Percentiles rank a stretch among this genome's conserved stretches.
These are phyloP conservation scores for Podarcis cretensis DNA, from an alignment of 2,113 vertebrate species.

Conservation along the genomic window DNA sequence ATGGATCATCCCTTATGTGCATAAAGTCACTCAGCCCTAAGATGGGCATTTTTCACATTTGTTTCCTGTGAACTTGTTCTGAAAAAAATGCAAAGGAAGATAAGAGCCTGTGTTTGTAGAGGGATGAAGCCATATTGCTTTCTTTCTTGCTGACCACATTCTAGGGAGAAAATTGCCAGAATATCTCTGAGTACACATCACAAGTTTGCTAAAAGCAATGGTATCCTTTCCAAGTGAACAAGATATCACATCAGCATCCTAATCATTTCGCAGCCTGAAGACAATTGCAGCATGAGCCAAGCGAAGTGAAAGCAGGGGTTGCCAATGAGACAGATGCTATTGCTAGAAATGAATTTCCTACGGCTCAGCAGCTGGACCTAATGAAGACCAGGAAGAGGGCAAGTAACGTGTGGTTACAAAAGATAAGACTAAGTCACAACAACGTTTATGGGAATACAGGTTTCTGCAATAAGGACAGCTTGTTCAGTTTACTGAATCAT, in stretches of 20 bases:
- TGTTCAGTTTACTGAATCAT: background rate
- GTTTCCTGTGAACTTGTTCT: background rate
- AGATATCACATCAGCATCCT: constrained; percentile 71
- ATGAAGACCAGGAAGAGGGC: constrained; percentile 49
- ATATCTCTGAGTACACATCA: constrained; percentile 15
- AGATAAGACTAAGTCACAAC: background rate
- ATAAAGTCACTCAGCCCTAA: background rate
- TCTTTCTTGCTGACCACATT: background rate
- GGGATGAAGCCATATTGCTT: constrained; percentile 2
- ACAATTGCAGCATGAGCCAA: constrained; percentile 65
- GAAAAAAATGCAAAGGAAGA: background rate
- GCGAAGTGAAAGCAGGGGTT: constrained; percentile 55
- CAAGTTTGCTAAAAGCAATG: constrained; percentile 58
- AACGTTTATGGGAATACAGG: background rate
- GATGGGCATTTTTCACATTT: background rate
- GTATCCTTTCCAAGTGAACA: constrained; percentile 59
- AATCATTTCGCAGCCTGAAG: constrained; percentile 74
- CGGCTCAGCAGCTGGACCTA: constrained; percentile 69
- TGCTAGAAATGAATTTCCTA: constrained; percentile 68
- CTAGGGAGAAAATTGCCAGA: constrained; percentile 39
- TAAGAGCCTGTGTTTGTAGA: background rate
- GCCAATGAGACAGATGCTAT: constrained; percentile 76
- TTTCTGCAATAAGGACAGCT: background rate
- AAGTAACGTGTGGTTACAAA: background rate
- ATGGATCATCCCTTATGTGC: background rate